Conservation (phyloP, 2,888 invertebrate genomes). For the Chirona hameri region DNA sequence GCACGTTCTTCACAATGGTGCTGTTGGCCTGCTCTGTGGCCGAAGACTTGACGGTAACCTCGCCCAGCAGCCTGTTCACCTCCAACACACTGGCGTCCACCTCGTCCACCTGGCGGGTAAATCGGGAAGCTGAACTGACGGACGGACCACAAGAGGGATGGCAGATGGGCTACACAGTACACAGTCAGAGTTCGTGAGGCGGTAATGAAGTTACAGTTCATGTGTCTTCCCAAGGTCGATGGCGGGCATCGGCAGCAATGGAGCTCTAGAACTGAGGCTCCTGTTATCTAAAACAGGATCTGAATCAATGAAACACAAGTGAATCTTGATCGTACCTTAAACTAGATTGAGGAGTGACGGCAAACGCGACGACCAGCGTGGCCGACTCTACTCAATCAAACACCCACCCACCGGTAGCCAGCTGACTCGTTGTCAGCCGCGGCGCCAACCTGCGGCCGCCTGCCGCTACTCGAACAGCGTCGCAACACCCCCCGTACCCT, state of each 20-base stretch:
- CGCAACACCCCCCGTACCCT: too few relatives aligned
- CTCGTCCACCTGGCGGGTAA: constrained; percentile 55
- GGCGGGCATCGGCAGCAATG: neutral
- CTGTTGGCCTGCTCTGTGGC: constrained; percentile 22
- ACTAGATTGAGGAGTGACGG: too few relatives aligned
- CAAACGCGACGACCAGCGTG: too few relatives aligned
- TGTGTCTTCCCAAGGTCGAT: neutral
- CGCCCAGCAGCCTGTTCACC: constrained; percentile 64
- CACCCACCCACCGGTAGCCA: too few relatives aligned
- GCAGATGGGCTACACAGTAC: neutral
- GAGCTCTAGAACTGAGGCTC: neutral
- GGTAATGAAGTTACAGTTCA: neutral
- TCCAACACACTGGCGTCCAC: constrained; percentile 63
- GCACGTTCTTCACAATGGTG: constrained; percentile 28
- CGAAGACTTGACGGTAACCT: constrained; percentile 43
- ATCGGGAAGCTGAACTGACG: too few relatives aligned
- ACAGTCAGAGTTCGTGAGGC: neutral
- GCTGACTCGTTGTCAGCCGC: too few relatives aligned
- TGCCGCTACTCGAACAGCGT: too few relatives aligned
- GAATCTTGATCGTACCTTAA: too few relatives aligned
- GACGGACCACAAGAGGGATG: neutral
- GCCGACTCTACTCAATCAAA: too few relatives aligned
- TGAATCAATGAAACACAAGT: too few relatives aligned
- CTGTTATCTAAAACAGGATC: neutral
- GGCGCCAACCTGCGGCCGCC: too few relatives aligned